Conservation (phyloP, 2,888 invertebrate species). For the Pediacus dermestoides region DNA sequence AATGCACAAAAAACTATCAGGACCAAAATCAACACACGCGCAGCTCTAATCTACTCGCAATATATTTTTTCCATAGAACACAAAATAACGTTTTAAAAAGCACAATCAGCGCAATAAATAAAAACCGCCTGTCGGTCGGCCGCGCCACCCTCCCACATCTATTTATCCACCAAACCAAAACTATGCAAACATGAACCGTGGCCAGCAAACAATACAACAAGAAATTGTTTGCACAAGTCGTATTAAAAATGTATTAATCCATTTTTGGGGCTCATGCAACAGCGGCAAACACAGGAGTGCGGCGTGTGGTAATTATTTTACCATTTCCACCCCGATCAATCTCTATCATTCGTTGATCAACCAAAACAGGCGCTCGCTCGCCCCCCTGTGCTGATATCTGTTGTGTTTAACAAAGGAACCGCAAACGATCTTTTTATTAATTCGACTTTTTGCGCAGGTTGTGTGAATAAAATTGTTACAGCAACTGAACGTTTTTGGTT, state of each 20-base stretch:
- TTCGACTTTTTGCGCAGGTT: too few relatives aligned
- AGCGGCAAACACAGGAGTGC: slow-evolving; percentile 38
- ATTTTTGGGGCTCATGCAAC: slow-evolving; percentile 46
- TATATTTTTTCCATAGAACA: too few relatives aligned
- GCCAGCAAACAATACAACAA: slow-evolving; percentile 35
- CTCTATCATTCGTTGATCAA: slow-evolving; percentile 50
- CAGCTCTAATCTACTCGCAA: slow-evolving; percentile 8
- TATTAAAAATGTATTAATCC: slow-evolving; percentile 52
- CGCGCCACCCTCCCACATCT: background rate
- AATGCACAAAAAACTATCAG: slow-evolving; percentile 12
- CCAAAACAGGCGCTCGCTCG: slow-evolving; percentile 21
- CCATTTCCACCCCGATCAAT: slow-evolving; percentile 51
- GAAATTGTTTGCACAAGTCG: slow-evolving; percentile 47
- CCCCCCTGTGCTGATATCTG: slow-evolving; percentile 18
- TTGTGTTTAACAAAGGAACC: slow-evolving; percentile 20
- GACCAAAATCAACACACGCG: slow-evolving; percentile 10
- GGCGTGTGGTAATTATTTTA: slow-evolving; percentile 49
- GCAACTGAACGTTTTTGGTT: too few relatives aligned
- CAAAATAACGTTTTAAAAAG: slow-evolving; percentile 31
- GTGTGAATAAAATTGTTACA: too few relatives aligned
- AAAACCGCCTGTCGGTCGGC: slow-evolving; percentile 17
- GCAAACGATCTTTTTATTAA: too few relatives aligned
- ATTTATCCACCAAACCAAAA: slow-evolving; percentile 22
- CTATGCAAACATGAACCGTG: slow-evolving; percentile 40
- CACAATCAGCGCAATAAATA: slow-evolving; percentile 26